Conservation (phyloP, 2,797 vertebrate genomes). For the Alauda arvensis region DNA sequence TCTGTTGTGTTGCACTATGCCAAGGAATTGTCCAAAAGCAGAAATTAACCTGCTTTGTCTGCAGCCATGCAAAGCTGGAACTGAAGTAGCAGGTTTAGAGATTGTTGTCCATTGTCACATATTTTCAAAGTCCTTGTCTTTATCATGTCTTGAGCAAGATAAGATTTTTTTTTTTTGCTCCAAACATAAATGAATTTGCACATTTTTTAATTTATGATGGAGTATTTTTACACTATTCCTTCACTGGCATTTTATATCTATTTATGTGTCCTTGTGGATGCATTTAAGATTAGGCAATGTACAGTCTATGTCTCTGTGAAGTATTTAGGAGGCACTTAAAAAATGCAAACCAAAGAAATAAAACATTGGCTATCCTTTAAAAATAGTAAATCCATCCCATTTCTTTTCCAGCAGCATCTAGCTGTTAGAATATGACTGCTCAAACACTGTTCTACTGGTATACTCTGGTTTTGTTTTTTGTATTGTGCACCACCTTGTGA, state of each 20-base stretch:
- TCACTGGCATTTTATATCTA: neutral
- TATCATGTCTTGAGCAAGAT: neutral
- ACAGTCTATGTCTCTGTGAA: neutral
- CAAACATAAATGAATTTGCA: neutral
- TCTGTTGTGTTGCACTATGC: neutral
- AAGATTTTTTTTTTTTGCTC: neutral
- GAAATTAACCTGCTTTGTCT: neutral
- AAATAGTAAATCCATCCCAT: neutral
- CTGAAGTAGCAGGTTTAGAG: neutral
- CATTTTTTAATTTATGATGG: neutral
- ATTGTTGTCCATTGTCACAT: neutral
- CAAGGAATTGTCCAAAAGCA: constrained; percentile 10
- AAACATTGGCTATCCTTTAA: neutral
- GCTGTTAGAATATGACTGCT: neutral
- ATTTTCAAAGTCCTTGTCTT: neutral
- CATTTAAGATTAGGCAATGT: neutral
- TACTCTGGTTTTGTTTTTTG: neutral
- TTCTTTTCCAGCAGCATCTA: neutral
- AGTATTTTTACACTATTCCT: neutral
- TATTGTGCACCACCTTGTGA: neutral
- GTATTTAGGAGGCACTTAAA: neutral
- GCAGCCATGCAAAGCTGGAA: neutral
- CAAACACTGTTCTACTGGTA: neutral
- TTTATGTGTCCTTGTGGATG: neutral
- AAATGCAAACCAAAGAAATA: neutral